Conservation (phyloP, 2,113 vertebrate species). For the Myotis davidii region DNA sequence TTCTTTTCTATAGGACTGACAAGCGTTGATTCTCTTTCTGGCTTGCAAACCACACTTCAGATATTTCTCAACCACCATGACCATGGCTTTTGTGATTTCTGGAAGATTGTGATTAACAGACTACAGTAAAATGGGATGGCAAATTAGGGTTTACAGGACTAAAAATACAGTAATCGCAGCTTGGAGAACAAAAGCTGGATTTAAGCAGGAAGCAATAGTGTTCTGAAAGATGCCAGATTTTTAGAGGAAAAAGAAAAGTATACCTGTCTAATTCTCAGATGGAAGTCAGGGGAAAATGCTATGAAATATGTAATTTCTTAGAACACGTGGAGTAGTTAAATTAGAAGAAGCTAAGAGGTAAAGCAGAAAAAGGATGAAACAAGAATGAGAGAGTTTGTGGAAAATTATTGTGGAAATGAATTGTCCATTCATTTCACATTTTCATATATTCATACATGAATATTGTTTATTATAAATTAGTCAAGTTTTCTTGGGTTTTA, state of each 20-base stretch:
- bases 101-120: slow-evolving; percentile 80
- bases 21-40: neutral
- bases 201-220: slow-evolving; percentile 70
- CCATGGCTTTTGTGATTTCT: slow-evolving; percentile 4
- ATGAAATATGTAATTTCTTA: slow-evolving; percentile 30
- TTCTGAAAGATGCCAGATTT: slow-evolving; percentile 62
- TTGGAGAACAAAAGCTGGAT: slow-evolving; percentile 54
- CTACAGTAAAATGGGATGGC: slow-evolving; percentile 71
- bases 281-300: neutral
- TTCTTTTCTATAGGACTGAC: neutral
- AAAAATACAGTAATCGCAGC: slow-evolving; percentile 86
- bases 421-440: neutral
- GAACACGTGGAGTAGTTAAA: neutral
- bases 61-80: neutral
- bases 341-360: neutral
- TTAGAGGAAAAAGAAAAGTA: slow-evolving; percentile 59
- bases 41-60: neutral
- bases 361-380: neutral
- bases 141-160: slow-evolving; percentile 79
- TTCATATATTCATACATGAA: neutral
- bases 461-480: neutral
- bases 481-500: neutral
- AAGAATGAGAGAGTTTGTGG: neutral
- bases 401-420: neutral
- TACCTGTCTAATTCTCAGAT: slow-evolving; percentile 41